Conservation (phyloP, 2,113 vertebrate species). For the Brachyhypopomus gauderio region DNA sequence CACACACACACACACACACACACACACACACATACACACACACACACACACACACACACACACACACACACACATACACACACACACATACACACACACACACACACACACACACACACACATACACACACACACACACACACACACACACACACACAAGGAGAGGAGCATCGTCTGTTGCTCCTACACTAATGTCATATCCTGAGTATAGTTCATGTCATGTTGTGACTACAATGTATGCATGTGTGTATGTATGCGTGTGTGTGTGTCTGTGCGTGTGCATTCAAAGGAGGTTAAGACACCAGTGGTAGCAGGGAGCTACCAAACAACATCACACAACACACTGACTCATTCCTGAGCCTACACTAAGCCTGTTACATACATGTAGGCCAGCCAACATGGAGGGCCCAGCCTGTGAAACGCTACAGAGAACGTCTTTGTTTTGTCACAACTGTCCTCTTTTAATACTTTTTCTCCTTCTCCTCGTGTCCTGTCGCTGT, state of each 20-base stretch:
- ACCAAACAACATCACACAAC: conserved; percentile 25
- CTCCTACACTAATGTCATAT: conserved; percentile 27
- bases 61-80: conserved; percentile 22
- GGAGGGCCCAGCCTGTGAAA: background rate
- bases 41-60: conserved; percentile 2
- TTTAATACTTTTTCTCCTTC: background rate
- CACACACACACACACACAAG: conserved; percentile 21
- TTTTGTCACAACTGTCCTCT: too few relatives aligned
- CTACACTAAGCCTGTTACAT: background rate
- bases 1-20: conserved; percentile 22
- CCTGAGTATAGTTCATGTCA: conserved; percentile 27
- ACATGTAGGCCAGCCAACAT: too few relatives aligned
- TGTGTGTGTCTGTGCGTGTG: conserved; percentile 32
- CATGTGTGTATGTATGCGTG: conserved; percentile 30
- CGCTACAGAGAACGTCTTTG: background rate
- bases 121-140: too few relatives aligned
- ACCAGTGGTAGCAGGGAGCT: conserved; percentile 32
- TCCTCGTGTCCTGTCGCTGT: background rate
- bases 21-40: background rate
- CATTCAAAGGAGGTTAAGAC: conserved; percentile 31
- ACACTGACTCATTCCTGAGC: conserved; percentile 36
- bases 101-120: background rate
- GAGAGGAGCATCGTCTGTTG: conserved; percentile 38
- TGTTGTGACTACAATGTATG: conserved; percentile 16
- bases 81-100: background rate